Percentiles rank a stretch among this genome's conserved stretches.
phyloP scores from a whole-genome alignment of 1,140 invertebrate species.

The Pantala flavescens region DNA sequence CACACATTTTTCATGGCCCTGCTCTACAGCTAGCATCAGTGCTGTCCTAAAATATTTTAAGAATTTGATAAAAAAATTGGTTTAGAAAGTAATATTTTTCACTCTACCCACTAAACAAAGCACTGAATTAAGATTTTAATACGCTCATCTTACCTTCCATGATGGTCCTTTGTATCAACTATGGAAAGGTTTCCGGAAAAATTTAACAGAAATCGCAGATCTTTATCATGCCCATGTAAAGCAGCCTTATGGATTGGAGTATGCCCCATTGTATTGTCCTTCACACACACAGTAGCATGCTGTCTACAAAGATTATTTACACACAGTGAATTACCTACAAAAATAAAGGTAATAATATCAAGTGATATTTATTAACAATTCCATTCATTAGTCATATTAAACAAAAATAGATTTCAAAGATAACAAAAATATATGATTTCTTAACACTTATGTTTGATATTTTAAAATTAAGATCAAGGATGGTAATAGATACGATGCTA shows the following conservation, averaged over 20 bases:
- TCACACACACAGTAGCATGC: slow-evolving; percentile 32
- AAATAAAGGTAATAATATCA: neutral
- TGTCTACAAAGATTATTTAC: slow-evolving; percentile 32
- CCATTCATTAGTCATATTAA: too few relatives aligned
- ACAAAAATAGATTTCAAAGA: too few relatives aligned
- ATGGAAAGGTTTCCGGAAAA: slow-evolving; percentile 30
- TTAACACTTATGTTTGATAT: too few relatives aligned
- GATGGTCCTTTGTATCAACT: slow-evolving; percentile 26
- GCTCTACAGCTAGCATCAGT: neutral
- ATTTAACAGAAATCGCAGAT: slow-evolving; percentile 32
- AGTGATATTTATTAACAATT: neutral
- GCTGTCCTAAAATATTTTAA: slow-evolving; percentile 5
- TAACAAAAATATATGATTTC: too few relatives aligned
- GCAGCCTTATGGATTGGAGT: slow-evolving; percentile 39
- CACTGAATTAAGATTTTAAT: too few relatives aligned
- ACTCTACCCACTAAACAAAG: neutral
- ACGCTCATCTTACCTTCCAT: neutral
- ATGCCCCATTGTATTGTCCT: slow-evolving; percentile 32
- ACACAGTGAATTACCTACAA: slow-evolving; percentile 31
- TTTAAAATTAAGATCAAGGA: too few relatives aligned
- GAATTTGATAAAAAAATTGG: neutral
- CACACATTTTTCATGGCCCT: neutral
- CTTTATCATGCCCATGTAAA: slow-evolving; percentile 35
- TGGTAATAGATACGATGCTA: too few relatives aligned
- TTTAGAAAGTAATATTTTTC: neutral